Conservation (phyloP, 2,113 vertebrate species). For the Cheilinus undulatus region DNA sequence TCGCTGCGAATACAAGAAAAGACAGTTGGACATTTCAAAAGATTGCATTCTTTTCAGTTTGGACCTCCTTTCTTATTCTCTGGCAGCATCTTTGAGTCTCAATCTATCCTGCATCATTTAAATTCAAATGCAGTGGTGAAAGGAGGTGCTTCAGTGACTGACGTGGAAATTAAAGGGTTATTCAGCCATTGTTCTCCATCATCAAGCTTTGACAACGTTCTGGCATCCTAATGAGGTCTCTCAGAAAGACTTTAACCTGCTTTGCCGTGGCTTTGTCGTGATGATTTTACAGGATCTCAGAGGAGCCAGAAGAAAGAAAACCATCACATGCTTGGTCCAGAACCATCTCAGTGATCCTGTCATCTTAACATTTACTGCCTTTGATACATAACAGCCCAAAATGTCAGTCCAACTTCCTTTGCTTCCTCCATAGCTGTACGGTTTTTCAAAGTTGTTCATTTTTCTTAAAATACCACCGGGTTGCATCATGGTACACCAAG, state of each 20-base stretch:
- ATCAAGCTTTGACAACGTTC: conserved; percentile 55
- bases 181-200: conserved; percentile 54
- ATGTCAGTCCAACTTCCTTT: not conserved
- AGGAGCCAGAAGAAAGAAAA: conserved; percentile 5
- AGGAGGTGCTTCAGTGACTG: conserved; percentile 52
- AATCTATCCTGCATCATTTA: conserved; percentile 10
- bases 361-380: conserved; percentile 25
- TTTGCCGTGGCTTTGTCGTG: conserved; percentile 8
- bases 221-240: conserved; percentile 52
- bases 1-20: conserved; percentile 10
- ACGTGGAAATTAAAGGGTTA: conserved; percentile 52
- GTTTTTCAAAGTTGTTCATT: not conserved
- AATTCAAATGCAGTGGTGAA: no score
- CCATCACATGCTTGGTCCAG: not conserved
- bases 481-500: not conserved
- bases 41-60: conserved; percentile 7
- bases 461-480: not conserved
- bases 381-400: no score
- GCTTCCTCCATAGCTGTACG: not conserved
- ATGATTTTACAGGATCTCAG: conserved; percentile 16
- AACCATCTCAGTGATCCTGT: conserved; percentile 38
- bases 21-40: not conserved
- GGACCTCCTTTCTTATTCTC: conserved; percentile 5
- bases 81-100: conserved; percentile 12
- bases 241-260: conserved; percentile 24